Evolutionary conservation across 2,113 vertebrate genomes (phyloP), one percentile per base, ranked within the genome.

Genomic region (Balaeniceps rex): DNA sequence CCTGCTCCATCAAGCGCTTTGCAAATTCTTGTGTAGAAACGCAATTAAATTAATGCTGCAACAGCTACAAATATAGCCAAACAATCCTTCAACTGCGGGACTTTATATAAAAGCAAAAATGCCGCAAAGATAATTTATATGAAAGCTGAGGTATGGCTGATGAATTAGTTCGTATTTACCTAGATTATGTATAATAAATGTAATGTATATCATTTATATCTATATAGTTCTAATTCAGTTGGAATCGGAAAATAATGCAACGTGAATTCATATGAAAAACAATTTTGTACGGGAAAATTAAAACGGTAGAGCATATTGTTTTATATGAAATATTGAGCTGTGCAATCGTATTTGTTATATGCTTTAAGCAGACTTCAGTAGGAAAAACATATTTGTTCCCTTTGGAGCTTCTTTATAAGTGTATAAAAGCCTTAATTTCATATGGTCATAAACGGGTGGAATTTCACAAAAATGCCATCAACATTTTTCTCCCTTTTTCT

Each of bases 171-270:
- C 79, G 4, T 31, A 49, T 94, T 93, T 93, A 97, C 95, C 97
- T 91, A 96, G 90, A 96, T 97, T 95, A 95, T 66, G 93, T 63
- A 94, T 71, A 93, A 97, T 78, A 97, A 95, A 97, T 82, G 96
- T 94, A 90, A 86, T 79, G 95, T 61, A 38, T 65, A 95, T 91
- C 91, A 71, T 97, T 98, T 96, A 60, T 95, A 83, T 81, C 93
- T 93, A 95, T 89, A 65, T 90, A 46, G 72, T 81, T 92, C 95
- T 88, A 82, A 94, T 96, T 95, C 83, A 95, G 96, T 17, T 13
- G 54, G 38, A 44, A 66, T 95, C 54, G n/a, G 97, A 95, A 92
- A 97, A 96, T 87, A 93, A 95, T 47, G 94, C 92, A 86, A 55
- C 96, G 21, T 6, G 84, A 90, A 94, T 94, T 88, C 96, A 90